Base-by-base conservation (phyloP, 2,888 invertebrate genomes). In the Epinotia ramella region DNA sequence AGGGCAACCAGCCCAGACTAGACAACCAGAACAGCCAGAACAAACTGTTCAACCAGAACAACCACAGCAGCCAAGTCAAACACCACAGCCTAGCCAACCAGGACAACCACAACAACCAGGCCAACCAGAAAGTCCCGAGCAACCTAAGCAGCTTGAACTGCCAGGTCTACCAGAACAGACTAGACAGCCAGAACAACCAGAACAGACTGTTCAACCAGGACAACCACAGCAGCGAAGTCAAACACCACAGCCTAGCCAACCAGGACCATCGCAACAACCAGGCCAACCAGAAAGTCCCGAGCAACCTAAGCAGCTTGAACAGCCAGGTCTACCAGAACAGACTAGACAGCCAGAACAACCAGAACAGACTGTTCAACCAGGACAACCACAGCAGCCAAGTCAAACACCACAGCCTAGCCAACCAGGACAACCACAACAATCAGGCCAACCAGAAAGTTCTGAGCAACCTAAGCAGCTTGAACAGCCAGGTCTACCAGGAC, bases 1-100 rank as follows among this genome's bases (percentile, higher is more conserved):
- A 2, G 28, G 28, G 4, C 57, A 65, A n/a, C 75, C 71, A 62
- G 62, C 24, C 3, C 20, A 70, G 7, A 63, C 75, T 12, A 60
- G n/a, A 0, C 60, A 77, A 11, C 73, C 65, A n/a, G 9, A 28
- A 6, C 16, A 6, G 7, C 71, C 77, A 44, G 62, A 62, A 0
- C 12, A 40, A 13, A 73, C 73, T 53, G 65, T 16, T 0, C 33
- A 69, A 1, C 44, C 44, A 11, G 0, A 5, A 11, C 44, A 44
- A 44, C 44, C 44, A 44, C 2, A 44, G 9, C 9, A 9, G 2
- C 44, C n/a, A n/a, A n/a, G n/a, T n/a, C n/a, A n/a, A n/a, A n/a
- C n/a, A n/a, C n/a, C n/a, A n/a, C n/a, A n/a, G n/a, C n/a, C n/a
- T n/a, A n/a, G n/a, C n/a, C n/a, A n/a, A n/a, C n/a, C n/a, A n/a